Evolutionary conservation across 2,888 invertebrate genomes (phyloP), one percentile per base, ranked within the genome.

Genomic region (Hemaris fuciformis): DNA sequence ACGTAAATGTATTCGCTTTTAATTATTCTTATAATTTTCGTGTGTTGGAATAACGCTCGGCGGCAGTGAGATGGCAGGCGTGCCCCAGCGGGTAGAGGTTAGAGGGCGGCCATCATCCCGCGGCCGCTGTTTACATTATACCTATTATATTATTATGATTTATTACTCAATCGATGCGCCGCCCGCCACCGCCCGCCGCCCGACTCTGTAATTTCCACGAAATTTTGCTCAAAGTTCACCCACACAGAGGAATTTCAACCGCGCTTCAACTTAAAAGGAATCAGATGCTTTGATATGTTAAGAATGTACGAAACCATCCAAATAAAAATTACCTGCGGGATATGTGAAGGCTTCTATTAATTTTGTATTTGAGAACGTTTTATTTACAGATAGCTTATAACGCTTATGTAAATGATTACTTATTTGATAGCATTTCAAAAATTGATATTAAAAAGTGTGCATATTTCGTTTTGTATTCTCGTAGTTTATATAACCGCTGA

Each of bases 81-180:
- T 70, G 69, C 70, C 70, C 71, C 67, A 70, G 68, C 62, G 66
- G 67, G 68, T 59, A 60, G 62, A 60, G 61, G 64, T 60, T 43
- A 48, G 20, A 65, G 71, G 68, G 70, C 69, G 75, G 73, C 66
- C 72, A 68, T 70, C 78, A 75, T 76, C 77, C 80, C 78, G 69
- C 75, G 80, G 74, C 73, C 76, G 76, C 83, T 88, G 88, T 89
- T 89, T 89, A 88, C 85, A 83, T 85, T 87, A 84, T 80, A 83
- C 81, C 84, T 86, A 89, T 90, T 87, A 88, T 88, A 87, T 87
- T 85, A 85, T 86, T 84, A 85, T 90, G 88, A 91, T 90, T 90
- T 89, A 89, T 90, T 86, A 77, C 88, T 89, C 83, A 87, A 90
- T 91, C 88, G 89, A 87, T 84, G 85, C 77, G 75, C 77, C 79